A percentile compares a stretch with the other conserved stretches of the same genome.
Conservation (phyloP, 2,113 vertebrate species). For the Girardinichthys multiradiatus region DNA sequence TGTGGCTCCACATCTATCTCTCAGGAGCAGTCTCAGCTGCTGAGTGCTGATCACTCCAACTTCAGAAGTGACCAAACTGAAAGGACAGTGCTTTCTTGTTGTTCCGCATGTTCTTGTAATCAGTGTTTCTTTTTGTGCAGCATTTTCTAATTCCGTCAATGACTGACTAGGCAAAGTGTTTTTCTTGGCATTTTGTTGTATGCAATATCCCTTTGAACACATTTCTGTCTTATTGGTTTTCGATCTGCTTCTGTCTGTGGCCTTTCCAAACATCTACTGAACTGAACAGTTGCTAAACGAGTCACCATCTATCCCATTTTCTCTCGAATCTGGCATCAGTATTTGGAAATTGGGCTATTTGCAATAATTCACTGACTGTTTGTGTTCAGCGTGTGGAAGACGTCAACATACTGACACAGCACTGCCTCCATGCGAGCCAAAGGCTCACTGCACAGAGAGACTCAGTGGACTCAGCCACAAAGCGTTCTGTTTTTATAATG, state of each 20-base stretch:
- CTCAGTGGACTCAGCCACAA: conserved; percentile 4
- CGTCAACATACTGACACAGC: too few relatives aligned
- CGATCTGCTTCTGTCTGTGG: not conserved
- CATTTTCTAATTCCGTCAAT: conserved; percentile 22
- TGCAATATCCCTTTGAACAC: conserved; percentile 10
- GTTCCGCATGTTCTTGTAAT: conserved; percentile 28
- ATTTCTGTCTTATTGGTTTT: not conserved
- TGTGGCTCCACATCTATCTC: conserved; percentile 23
- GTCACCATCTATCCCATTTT: not conserved
- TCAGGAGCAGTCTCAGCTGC: conserved; percentile 67
- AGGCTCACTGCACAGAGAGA: conserved; percentile 60
- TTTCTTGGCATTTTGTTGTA: conserved; percentile 27
- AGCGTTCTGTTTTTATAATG: not conserved
- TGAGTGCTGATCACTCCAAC: conserved; percentile 51
- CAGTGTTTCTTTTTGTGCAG: conserved; percentile 10
- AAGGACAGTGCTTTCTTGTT: conserved; percentile 18
- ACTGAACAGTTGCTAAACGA: not conserved
- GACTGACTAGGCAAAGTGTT: conserved; percentile 11
- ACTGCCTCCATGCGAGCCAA: conserved; percentile 78
- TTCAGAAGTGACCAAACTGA: conserved; percentile 56
- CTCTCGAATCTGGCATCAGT: not conserved
- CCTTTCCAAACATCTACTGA: conserved; percentile 5
- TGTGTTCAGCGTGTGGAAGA: conserved; percentile 25
- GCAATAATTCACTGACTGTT: conserved; percentile 20
- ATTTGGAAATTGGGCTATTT: conserved; percentile 27